Evolutionary conservation across 2,888 invertebrate species (phyloP), one percentile per base, ranked within the genome.

Genomic region (Quadriops clusia): DNA sequence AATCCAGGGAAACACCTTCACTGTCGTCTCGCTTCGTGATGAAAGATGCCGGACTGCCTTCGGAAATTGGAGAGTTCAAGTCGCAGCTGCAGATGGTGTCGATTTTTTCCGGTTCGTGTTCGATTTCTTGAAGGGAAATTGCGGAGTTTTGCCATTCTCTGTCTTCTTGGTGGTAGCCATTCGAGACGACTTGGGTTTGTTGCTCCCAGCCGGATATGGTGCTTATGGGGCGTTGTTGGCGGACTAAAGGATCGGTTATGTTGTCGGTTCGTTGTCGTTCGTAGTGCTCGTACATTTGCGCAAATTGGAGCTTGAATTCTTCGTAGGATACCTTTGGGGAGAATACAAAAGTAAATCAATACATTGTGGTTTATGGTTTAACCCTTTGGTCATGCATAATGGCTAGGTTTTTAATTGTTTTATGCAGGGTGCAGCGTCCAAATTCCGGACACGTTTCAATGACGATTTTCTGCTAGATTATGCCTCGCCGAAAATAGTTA

Each of bases 251-350:
- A 64, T 94, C 94, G 0, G 91, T 89, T 47, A 94, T 87, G 59
- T 93, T 89, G 61, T 94, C 93, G 1, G 90, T 85, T 32, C 93
- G 72, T 44, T 93, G 84, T 32, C 89, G 75, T 54, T 94, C 93
- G 56, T 94, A 95, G 54, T 89, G 89, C 54, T 90, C 90, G 56
- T 91, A 91, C 89, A 94, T 91, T 65, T 93, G 90, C 17, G 93
- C 89, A 63, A 95, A 94, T 60, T 95, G 94, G 4, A 93, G 72
- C 54, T 91, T 90, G 62, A 95, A 97, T 60, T 97, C 95, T 65
- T 97, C 95, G 59, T 94, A 94, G 0, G 95, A 93, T 5, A 97
- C 87, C 87, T 87, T n/a, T n/a, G n/a, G n/a, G n/a, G n/a, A n/a
- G n/a, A n/a, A n/a, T n/a, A n/a, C n/a, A n/a, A n/a, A n/a, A n/a